Evolutionary conservation across 2,797 vertebrate genomes (phyloP).

Genomic region (Loris lydekkerianus): DNA sequence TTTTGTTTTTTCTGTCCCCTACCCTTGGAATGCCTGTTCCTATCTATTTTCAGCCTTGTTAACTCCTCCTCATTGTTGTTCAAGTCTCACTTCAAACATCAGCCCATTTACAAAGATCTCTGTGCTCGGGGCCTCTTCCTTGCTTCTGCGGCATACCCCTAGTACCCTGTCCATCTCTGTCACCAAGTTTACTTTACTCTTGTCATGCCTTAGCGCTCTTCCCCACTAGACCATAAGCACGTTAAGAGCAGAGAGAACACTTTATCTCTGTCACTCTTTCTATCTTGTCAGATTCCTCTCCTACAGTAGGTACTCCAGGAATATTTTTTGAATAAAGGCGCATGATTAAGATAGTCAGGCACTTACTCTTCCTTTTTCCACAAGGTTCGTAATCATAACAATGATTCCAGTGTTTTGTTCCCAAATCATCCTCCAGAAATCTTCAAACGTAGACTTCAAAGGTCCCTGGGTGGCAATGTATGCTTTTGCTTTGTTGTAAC

Average conservation of each 20-base stretch:
- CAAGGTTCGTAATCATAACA: constrained; percentile 99
- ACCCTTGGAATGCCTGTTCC: not conserved
- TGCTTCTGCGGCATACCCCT: not conserved
- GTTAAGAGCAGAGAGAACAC: not conserved
- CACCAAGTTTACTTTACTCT: not conserved
- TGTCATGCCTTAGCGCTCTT: not conserved
- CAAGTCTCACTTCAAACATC: not conserved
- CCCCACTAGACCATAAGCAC: not conserved
- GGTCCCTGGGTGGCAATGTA: constrained; percentile 99
- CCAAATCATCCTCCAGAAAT: constrained; percentile 99
- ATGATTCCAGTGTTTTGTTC: constrained; percentile 98
- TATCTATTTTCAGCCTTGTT: not conserved
- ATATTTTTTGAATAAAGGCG: not conserved
- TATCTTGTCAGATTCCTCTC: not conserved
- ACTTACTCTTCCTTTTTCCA: constrained; percentile 98
- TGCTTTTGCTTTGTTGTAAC: constrained; percentile 97
- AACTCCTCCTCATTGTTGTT: not conserved
- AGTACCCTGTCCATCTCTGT: too few relatives aligned
- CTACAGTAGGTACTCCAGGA: not conserved
- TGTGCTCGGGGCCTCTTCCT: not conserved
- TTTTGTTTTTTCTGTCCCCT: not conserved
- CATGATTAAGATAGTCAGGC: not conserved
- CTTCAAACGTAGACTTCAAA: constrained; percentile 99
- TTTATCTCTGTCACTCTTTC: not conserved
- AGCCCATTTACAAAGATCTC: not conserved